Base-by-base conservation (phyloP, 1,140 invertebrate genomes). In the Cepaea nemoralis region DNA sequence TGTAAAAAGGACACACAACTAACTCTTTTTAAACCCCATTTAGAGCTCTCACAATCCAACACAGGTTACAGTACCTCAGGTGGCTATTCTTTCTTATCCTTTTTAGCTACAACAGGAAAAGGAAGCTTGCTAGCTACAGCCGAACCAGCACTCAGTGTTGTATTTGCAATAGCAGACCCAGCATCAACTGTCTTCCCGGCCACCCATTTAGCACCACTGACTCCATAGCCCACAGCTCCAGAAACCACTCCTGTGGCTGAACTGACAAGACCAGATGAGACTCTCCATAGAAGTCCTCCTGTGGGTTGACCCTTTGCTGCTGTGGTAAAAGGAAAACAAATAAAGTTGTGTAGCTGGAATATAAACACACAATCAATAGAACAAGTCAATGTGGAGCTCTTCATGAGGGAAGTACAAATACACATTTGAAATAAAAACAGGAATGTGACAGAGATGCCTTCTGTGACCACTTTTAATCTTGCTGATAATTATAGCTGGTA, bases 121-220 rank as follows among this genome's bases (percentile, higher is more conserved):
- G 89, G 89, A 0, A 89, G 84, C 50, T 86, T 84, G 74, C 86
- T 89, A 27, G 85, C 88, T 0, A 90, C 89, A 16, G 86, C 81
- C 22, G 85, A 77, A 24, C 89, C 88, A 27, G 87, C 88, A 84
- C 86, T 85, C 42, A 87, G 85, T 73, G 86, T 86, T 75, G 84
- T 82, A 63, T 85, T 87, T 14, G 85, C 88, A 6, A 90, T 89
- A 37, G 88, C 82, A n/a, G 86, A 77, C 8, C 89, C 89, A 37
- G 88, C 89, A 81, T 88, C 87, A 71, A 89, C 88, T 55, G 88
- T 87, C 77, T 91, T 91, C n/a, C 87, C 88, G 6, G 90, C 90
- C 0, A 89, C 90, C 90, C 90, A 91, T 66, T 89, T 90, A 3
- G 90, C 89, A 19, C 90, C 86, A 27, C 89, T 88, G 0, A 90